Evolutionary conservation across 2,888 invertebrate genomes (phyloP).

Genomic region (Carabus problematicus): DNA sequence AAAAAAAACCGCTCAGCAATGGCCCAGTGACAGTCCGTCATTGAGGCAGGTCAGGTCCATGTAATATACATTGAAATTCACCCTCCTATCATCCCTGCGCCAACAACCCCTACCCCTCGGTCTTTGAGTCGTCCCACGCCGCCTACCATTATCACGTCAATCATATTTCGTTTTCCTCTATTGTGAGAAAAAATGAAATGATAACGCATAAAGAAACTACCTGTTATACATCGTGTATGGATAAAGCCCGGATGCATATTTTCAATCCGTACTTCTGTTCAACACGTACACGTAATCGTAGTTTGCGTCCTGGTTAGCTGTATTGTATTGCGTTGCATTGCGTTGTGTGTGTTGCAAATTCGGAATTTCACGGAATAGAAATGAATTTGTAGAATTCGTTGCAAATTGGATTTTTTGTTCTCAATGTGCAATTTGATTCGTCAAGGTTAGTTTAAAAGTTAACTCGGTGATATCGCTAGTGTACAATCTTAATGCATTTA

Average conservation of each 20-base stretch:
- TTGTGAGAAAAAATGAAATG: conserved; percentile 33
- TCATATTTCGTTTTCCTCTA: conserved; percentile 35
- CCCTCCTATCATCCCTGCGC: conserved; percentile 21
- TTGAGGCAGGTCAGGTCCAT: conserved; percentile 33
- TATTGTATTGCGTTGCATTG: too few species aligned
- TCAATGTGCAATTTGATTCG: conserved; percentile 28
- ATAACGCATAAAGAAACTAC: conserved; percentile 38
- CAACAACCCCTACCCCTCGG: conserved; percentile 3
- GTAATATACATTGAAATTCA: conserved; percentile 19
- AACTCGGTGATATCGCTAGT: conserved; percentile 5
- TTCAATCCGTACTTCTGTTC: background rate
- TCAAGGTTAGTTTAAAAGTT: conserved; percentile 33
- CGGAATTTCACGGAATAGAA: conserved; percentile 35
- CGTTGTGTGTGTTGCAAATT: conserved; percentile 35
- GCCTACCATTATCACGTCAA: conserved; percentile 39
- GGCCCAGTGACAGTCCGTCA: conserved; percentile 4
- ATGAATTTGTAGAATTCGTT: conserved; percentile 38
- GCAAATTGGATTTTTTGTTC: conserved; percentile 39
- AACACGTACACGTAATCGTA: conserved; percentile 1
- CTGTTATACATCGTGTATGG: conserved; percentile 18
- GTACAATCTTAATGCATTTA: too few species aligned
- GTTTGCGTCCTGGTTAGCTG: conserved; percentile 1
- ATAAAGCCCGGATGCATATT: background rate
- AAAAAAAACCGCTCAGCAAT: conserved; percentile 14
- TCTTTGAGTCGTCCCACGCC: conserved; percentile 22